These are phyloP conservation scores for Trichosurus vulpecula DNA, from an alignment of 2,797 vertebrate species.

Conservation along the genomic window DNA sequence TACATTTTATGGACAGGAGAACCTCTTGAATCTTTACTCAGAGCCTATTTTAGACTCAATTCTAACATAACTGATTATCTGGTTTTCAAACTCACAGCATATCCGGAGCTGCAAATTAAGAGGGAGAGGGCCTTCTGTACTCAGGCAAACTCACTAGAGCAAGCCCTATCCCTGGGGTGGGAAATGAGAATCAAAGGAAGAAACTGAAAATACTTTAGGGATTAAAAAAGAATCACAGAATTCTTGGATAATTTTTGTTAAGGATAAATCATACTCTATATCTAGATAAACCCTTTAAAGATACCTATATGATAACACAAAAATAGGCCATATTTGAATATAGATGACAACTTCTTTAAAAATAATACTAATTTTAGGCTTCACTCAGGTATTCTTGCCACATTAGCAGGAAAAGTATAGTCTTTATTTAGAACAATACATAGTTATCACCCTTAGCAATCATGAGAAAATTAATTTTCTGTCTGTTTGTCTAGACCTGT, in stretches of 20 bases:
- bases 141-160: neutral
- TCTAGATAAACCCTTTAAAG: neutral
- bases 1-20: constrained; percentile 7
- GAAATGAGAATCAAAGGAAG: neutral
- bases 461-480: neutral
- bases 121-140: neutral
- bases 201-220: neutral
- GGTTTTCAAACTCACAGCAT: neutral
- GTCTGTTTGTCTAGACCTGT: neutral
- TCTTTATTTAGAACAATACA: neutral
- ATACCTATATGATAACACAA: neutral
- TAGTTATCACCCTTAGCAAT: neutral
- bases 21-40: neutral
- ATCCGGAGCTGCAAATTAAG: neutral
- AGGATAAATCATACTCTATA: neutral
- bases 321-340: neutral
- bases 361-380: neutral
- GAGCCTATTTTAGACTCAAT: constrained; percentile 21
- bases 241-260: neutral
- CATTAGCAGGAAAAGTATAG: too few species aligned
- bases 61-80: constrained; percentile 5
- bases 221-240: neutral
- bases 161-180: neutral
- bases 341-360: neutral
- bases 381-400: neutral